Base-by-base conservation (phyloP, 2,113 vertebrate species). In the Micromys minutus region DNA sequence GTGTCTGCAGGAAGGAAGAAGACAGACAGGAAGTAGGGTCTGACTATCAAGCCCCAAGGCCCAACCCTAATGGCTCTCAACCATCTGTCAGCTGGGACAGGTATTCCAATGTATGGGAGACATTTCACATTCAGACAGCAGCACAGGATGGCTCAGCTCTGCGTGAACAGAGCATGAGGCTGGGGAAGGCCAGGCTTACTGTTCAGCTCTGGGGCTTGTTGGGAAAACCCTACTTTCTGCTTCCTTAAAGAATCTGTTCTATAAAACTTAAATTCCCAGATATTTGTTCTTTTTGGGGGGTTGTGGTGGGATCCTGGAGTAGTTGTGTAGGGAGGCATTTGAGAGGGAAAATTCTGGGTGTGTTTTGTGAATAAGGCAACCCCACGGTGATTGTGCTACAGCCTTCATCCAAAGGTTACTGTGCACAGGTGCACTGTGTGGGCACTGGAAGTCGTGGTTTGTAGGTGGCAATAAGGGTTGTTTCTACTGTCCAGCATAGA, bases 241-340 rank as follows among this genome's bases (percentile, higher is more conserved):
- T 77, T 57, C 83, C 91, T 79, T 88, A 34, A 77, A 89, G 83
- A 84, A 67, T 1, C 31, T 21, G 80, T 67, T 87, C 13, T 83
- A 55, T 95, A 93, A 97, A 89, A 34, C 29, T 19, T 89, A 50
- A 39, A 74, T 87, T 83, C 93, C 90, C 61, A 61, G 72, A 42
- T 16, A 2, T 69, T 69, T 79, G 71, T 39, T 91, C 55, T 94
- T 83, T 80, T 16, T 94, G 91, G 93, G 94, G 76, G 39, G 74
- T 89, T 7, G 0, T 47, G 34, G 42, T 1, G 36, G 29, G 89
- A 47, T 72, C 86, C 52, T 90, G 76, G 75, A 34, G 36, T 57
- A 96, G 16, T 52, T 88, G 34, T 21, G 75, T 88, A 87, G 86
- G 45, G 59, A 29, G 71, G 17, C 71, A 42, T 91, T 87, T 72